Base-by-base conservation (phyloP, 2,888 invertebrate species). In the Torymus aiolomorphi region DNA sequence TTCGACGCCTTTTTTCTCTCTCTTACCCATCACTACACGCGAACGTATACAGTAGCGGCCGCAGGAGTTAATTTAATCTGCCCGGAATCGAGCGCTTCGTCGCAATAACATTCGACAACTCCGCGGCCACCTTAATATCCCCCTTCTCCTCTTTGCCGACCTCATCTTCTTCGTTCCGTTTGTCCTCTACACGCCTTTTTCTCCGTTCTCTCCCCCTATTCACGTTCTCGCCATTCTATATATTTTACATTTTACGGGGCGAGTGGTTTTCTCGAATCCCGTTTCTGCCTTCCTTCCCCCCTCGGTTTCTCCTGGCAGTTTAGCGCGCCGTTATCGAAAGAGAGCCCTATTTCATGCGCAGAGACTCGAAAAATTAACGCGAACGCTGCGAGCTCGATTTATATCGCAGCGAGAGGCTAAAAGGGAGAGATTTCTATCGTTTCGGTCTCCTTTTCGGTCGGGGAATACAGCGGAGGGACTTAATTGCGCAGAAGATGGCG, bases 31-130 rank as follows among this genome's bases (percentile, higher is more conserved):
- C 54, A 16, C 65, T 42, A 52, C 76, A 61, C 79, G 75, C 67
- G 66, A 42, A 1, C 56, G 78, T 72, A 54, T 63, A 42, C 73
- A 77, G 81, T 83, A 84, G 83, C 84, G 76, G 74, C 80, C 74
- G 74, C 78, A 8, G 12, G 59, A 81, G 81, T 84, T 84, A 83
- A 85, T 84, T 85, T 83, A 84, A 85, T 84, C 83, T 78, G 73
- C 66, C 61, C 59, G 16, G 61, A 69, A 74, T 71, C 71, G 66
- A 71, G 66, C 59, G 52, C 66, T n/a, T 51, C 42, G 42, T 42
- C 42, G 42, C 42, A 42, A 70, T 69, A 70, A 57, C 76, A 66
- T 66, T 66, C 54, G 69, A 62, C 62, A 51, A 71, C 18, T 42
- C 14, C 42, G 18, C 42, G n/a, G 24, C 52, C 52, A 12, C 49